phyloP scores from a whole-genome alignment of 2,888 invertebrate species.

The Eilema caniola region DNA sequence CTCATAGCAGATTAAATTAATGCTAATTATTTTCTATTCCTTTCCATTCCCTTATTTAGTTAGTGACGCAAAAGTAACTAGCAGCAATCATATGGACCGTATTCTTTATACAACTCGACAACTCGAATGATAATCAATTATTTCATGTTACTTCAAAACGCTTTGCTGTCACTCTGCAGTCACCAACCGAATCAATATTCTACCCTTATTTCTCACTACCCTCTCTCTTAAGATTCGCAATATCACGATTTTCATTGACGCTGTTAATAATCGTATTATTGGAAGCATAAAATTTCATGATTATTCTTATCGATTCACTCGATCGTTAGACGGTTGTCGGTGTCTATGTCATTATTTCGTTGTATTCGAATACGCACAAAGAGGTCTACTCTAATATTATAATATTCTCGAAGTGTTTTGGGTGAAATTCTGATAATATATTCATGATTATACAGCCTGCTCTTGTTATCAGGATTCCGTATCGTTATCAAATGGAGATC shows the following conservation, averaged over 20 bases:
- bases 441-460: conserved; percentile 1
- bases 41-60: no score
- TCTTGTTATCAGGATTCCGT: neutral
- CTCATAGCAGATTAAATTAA: no score
- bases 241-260: conserved; percentile 38
- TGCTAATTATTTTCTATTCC: no score
- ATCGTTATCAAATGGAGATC: neutral
- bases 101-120: no score
- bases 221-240: conserved; percentile 32
- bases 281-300: conserved; percentile 48
- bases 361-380: conserved; percentile 30
- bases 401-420: conserved; percentile 10
- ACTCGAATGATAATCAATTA: no score
- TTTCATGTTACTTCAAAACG: no score
- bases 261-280: conserved; percentile 51
- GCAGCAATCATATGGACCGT: no score
- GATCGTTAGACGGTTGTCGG: conserved; percentile 33
- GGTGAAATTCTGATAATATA: neutral
- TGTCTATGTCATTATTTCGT: conserved; percentile 29
- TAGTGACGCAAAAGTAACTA: no score
- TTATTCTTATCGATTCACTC: conserved; percentile 42
- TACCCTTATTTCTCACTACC: conserved; percentile 37
- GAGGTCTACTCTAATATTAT: conserved; percentile 13
- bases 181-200: conserved; percentile 33
- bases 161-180: conserved; percentile 6